Evolutionary conservation across 1,140 invertebrate species (phyloP).

Genomic region (Pemphigus obesinymphae): DNA sequence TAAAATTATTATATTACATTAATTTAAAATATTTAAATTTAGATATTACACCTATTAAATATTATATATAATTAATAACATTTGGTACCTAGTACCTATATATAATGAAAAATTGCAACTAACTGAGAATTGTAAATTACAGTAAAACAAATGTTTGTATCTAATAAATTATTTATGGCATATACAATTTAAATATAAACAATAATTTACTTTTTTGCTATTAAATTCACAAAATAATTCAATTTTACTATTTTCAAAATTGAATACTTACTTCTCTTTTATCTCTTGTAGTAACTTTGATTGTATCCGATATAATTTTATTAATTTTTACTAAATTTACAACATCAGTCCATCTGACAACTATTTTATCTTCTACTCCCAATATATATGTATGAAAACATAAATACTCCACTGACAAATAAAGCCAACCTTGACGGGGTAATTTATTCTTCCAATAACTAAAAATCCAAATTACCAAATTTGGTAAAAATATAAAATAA

Average conservation of each 20-base stretch:
- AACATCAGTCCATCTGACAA: conserved; percentile 79
- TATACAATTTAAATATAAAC: no score
- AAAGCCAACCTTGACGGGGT: conserved; percentile 92
- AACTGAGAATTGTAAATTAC: no score
- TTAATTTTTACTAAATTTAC: conserved; percentile 69
- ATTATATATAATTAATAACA: no score
- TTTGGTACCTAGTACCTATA: no score
- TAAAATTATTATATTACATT: no score
- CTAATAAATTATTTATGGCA: no score
- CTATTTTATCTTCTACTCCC: conserved; percentile 81
- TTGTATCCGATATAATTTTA: conserved; percentile 78
- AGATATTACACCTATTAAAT: no score
- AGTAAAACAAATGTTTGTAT: no score
- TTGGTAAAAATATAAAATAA: neutral
- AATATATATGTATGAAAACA: conserved; percentile 95
- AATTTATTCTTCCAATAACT: conserved; percentile 90
- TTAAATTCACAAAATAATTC: no score
- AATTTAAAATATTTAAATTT: no score
- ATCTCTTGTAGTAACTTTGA: conserved; percentile 76
- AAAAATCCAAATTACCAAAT: conserved; percentile 55
- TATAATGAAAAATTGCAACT: no score
- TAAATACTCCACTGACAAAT: conserved; percentile 90
- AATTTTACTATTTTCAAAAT: no score
- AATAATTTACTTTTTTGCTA: neutral
- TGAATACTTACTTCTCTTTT: conserved; percentile 60